A percentile compares a stretch with the other conserved stretches of the same genome.
Conservation (phyloP, 2,888 invertebrate species). For the Oasisia sp. region DNA sequence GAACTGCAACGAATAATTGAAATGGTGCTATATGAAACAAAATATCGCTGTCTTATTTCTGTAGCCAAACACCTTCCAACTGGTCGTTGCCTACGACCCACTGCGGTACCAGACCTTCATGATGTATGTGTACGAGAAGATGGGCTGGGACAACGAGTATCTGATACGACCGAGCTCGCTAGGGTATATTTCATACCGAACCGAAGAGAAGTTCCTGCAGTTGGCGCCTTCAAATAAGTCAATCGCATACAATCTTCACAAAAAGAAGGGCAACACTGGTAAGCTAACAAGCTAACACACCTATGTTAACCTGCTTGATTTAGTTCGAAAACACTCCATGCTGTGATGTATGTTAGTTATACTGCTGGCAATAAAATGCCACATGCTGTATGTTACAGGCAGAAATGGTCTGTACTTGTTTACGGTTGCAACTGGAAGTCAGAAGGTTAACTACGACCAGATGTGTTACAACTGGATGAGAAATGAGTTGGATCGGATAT, state of each 20-base stretch:
- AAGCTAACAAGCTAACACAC: background rate
- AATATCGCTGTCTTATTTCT: background rate
- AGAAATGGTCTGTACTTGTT: background rate
- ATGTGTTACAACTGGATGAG: conserved; percentile 20
- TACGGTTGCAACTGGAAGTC: background rate
- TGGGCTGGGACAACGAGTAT: conserved; percentile 24
- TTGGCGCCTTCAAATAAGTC: background rate
- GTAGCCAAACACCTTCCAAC: conserved; percentile 31
- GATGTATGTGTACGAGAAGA: conserved; percentile 20
- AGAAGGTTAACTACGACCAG: background rate
- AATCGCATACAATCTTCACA: background rate
- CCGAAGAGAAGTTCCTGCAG: background rate
- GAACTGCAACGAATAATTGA: no score
- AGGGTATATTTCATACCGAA: background rate
- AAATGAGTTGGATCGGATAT: background rate
- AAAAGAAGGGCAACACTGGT: background rate
- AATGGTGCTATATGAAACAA: no score
- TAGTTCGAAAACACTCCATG: background rate
- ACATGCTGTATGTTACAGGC: background rate
- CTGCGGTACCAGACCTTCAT: conserved; percentile 23
- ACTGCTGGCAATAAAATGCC: background rate
- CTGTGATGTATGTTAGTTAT: background rate
- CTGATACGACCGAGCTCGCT: background rate
- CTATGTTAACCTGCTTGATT: background rate
- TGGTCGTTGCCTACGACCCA: conserved; percentile 29